Evolutionary conservation across 2,113 vertebrate genomes (phyloP), one percentile per base, ranked within the genome.

Genomic region (Tenrec ecaudatus): DNA sequence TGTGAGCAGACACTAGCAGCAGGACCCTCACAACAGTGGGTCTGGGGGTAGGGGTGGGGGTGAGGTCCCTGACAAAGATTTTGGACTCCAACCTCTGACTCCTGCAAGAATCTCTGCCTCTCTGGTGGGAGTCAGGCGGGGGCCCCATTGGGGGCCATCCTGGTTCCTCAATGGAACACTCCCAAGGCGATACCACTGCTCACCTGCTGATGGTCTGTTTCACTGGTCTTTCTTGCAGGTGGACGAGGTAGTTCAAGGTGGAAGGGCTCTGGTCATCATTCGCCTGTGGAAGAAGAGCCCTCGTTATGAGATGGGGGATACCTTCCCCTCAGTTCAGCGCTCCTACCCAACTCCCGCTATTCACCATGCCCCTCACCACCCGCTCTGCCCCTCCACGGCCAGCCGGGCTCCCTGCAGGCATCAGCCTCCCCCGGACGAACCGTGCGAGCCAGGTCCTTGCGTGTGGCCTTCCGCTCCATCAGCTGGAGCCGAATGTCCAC

Each of bases 131-230:
- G 36, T 29, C 19, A 36, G 53, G 40, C 31, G 22, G 27, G 6
- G 3, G 2, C 0, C 60, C 83, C 27, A 1, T 2, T 19, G 20
- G 76, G 33, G 12, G 16, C 25, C 29, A 43, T 10, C 75, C 57
- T 9, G 0, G 2, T n/a, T 2, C 57, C 82, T 53, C 6, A 27
- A 9, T 7, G 16, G 23, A 57, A 58, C 53, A 43, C 10, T 36
- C 25, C 53, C 81, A 14, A 25, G 75, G 69, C 8, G 57, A 81
- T 91, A 10, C 69, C 36, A 43, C 2, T 47, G 29, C 98, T 97
- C 96, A 99, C 99, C 99, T 99, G 98, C 99, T 99, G 95, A 99
- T 99, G 3, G 99, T 99, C 97, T 99, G 99, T 89, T 99, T 99
- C 97, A 99, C 98, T 43, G 99, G 99, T 40, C 99, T 98, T 97